A percentile compares a stretch with the other conserved stretches of the same genome.
These are phyloP conservation scores for Andrena hattorfiana DNA, from an alignment of 2,888 invertebrate species.

Conservation along the genomic window DNA sequence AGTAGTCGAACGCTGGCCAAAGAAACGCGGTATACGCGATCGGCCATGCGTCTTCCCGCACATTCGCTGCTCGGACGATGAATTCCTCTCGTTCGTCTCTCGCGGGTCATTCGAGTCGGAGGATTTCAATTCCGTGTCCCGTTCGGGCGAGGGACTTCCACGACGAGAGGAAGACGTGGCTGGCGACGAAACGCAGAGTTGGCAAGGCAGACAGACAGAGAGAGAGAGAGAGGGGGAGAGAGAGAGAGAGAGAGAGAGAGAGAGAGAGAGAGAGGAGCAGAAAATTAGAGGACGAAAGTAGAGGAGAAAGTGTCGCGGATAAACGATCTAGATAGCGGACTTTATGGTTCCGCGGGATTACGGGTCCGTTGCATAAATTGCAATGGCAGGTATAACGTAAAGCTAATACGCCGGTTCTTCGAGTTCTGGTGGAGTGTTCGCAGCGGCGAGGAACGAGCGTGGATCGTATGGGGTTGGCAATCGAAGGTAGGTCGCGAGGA, in stretches of 20 bases:
- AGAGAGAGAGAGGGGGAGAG: conserved; percentile 26
- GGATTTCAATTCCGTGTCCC: conserved; percentile 62
- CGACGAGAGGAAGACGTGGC: not conserved
- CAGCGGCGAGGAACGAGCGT: not conserved
- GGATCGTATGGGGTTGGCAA: conserved; percentile 31
- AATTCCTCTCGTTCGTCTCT: conserved; percentile 47
- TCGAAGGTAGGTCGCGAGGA: conserved; percentile 23
- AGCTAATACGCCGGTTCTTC: conserved; percentile 67
- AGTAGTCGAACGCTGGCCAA: conserved; percentile 20
- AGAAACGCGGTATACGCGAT: conserved; percentile 7
- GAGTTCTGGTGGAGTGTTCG: conserved; percentile 32
- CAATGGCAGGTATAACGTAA: conserved; percentile 63
- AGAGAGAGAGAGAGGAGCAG: conserved; percentile 27
- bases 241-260: conserved; percentile 25
- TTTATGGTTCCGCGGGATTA: conserved; percentile 71
- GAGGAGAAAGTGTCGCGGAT: conserved; percentile 56
- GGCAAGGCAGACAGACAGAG: conserved; percentile 5
- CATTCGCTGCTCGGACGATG: conserved; percentile 43
- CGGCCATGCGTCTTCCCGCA: conserved; percentile 5
- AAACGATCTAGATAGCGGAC: conserved; percentile 71
- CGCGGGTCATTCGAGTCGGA: conserved; percentile 54
- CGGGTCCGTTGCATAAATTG: conserved; percentile 76
- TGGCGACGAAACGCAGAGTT: not conserved
- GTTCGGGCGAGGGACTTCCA: not conserved
- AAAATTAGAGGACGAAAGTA: conserved; percentile 42